Conservation (phyloP, 2,113 vertebrate species). For the Triplophysa tibetana region DNA sequence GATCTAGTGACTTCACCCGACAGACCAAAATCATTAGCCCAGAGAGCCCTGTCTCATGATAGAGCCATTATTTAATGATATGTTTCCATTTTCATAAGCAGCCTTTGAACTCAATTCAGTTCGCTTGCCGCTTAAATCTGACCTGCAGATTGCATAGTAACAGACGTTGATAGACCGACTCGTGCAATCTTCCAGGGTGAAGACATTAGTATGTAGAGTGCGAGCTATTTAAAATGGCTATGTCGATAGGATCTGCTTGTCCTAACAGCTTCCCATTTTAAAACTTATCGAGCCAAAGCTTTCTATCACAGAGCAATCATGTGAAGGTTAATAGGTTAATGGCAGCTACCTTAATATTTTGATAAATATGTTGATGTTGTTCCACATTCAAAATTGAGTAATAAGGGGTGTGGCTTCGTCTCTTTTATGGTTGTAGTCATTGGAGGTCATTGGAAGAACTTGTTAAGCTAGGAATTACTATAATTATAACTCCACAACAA, state of each 20-base stretch:
- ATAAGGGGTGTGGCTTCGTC: background rate
- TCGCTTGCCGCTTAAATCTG: background rate
- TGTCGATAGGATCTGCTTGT: conserved; percentile 63
- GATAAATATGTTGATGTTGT: conserved; percentile 40
- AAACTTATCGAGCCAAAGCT: conserved; percentile 54
- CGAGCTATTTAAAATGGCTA: conserved; percentile 58
- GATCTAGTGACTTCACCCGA: conserved; percentile 5
- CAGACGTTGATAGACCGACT: conserved; percentile 15
- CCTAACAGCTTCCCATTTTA: conserved; percentile 51
- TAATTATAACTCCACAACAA: too few relatives aligned
- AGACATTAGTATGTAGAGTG: conserved; percentile 62
- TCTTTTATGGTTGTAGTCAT: conserved; percentile 5
- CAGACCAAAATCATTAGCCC: conserved; percentile 8
- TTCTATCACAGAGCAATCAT: conserved; percentile 45
- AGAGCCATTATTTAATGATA: conserved; percentile 17
- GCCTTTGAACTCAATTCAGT: conserved; percentile 38
- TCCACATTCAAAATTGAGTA: conserved; percentile 34
- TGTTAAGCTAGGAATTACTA: too few relatives aligned
- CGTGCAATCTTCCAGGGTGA: conserved; percentile 52
- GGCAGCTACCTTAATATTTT: conserved; percentile 46
- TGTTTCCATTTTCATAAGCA: conserved; percentile 26
- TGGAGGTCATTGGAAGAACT: too few relatives aligned
- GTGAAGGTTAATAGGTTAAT: conserved; percentile 55
- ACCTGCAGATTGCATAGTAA: conserved; percentile 13
- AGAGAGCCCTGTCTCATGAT: conserved; percentile 9